Conservation (phyloP, 2,113 vertebrate genomes). For the Prochilodus magdalenae region DNA sequence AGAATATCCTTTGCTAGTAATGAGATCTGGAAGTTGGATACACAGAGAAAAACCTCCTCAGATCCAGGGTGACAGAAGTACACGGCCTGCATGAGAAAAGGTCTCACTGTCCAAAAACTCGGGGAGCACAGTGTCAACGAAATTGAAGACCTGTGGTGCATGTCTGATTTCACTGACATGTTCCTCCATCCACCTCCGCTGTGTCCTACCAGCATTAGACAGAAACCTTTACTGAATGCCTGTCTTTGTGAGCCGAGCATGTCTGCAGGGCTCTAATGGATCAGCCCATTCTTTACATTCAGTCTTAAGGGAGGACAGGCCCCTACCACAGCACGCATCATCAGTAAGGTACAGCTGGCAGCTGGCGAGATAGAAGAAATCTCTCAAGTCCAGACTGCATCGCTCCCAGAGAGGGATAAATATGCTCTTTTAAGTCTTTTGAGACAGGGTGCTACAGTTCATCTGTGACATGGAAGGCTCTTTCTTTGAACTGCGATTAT, state of each 20-base stretch:
- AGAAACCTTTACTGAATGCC: conserved; percentile 31
- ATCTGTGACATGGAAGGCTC: background rate
- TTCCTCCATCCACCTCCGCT: conserved; percentile 1
- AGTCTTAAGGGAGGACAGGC: conserved; percentile 11
- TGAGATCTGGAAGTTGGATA: background rate
- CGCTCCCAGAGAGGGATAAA: conserved; percentile 25
- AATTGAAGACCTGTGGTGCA: background rate
- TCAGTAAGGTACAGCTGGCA: conserved; percentile 14
- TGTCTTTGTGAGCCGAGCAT: conserved; percentile 13
- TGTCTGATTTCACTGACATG: background rate
- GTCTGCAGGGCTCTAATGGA: conserved; percentile 33
- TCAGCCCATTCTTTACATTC: conserved; percentile 24
- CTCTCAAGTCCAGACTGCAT: conserved; percentile 16
- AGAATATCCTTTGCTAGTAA: no score
- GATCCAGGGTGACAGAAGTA: background rate
- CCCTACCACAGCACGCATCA: conserved; percentile 7
- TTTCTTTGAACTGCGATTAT: conserved; percentile 16
- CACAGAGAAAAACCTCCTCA: background rate
- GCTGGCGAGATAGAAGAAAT: conserved; percentile 10
- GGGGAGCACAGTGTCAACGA: background rate
- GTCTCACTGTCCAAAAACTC: background rate
- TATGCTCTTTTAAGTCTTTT: conserved; percentile 21
- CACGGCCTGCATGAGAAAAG: background rate
- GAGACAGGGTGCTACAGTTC: conserved; percentile 16
- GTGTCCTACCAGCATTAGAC: conserved; percentile 5